Evolutionary conservation across 2,797 vertebrate genomes (phyloP), one percentile per base, ranked within the genome.

Genomic region (Anolis apletophallus): DNA sequence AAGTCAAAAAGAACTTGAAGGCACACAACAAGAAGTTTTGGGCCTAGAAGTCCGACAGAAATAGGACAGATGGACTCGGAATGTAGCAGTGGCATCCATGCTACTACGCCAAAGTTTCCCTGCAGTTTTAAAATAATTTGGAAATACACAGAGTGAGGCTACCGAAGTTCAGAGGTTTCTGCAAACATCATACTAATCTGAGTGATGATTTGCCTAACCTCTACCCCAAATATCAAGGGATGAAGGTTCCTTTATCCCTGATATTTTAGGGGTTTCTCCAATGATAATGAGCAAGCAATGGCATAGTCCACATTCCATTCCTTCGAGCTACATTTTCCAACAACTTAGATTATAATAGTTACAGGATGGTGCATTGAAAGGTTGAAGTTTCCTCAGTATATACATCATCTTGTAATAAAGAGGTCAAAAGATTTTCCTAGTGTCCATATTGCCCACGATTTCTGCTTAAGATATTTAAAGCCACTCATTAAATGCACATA

Each of bases 381-480:
- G 2, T 26, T 23, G n/a, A 77, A 73, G 54, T 32, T 4, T 32
- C 40, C 40, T 80, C 79, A 40, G 23, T 76, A 81, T 46, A 26
- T 68, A 75, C 34, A 32, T 36, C 29, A n/a, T 64, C 50, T 57
- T 55, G 61, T 54, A 79, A 82, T 71, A 82, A 54, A 80, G 78
- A 83, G 67, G 64, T 61, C 74, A 78, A 32, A 71, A 83, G 64
- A 75, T 74, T 52, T 78, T 17, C 69, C 55, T 46, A 83, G 55
- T 87, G 46, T 87, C 71, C 88, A 80, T 46, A 69, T 68, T 59
- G 12, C 12, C n/a, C 59, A 74, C 86, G 57, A 79, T 80, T 75
- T 84, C 71, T 67, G 23, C 36, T 46, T 55, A 85, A 21, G 80
- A 73, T 85, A 55, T 67, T 90, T 90, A 11, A 83, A 89, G 29